Percentiles rank a stretch among this genome's conserved stretches.
Conservation (phyloP, 2,113 vertebrate genomes). For the Cheirogaleus medius region DNA sequence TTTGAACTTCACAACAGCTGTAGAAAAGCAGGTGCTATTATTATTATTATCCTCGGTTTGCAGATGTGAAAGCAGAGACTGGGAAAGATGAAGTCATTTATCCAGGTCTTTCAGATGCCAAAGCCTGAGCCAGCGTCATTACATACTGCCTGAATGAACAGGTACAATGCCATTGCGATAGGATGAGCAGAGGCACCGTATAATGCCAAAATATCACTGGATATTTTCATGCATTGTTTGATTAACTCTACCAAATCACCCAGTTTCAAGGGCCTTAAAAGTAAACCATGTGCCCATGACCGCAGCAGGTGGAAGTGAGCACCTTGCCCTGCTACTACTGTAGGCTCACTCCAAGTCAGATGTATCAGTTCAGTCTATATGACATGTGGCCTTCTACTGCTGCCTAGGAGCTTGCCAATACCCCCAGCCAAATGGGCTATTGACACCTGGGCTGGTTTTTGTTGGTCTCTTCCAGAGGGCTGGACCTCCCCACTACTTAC, state of each 20-base stretch:
- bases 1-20: not conserved
- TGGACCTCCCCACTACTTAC: not conserved
- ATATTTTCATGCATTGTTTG: not conserved
- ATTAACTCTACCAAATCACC: not conserved
- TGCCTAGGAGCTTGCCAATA: not conserved
- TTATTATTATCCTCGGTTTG: not conserved
- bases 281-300: accelerated
- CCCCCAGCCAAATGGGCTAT: not conserved
- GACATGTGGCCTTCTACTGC: not conserved
- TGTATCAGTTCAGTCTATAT: not conserved
- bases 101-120: not conserved
- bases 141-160: not conserved
- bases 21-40: not conserved
- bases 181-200: not conserved
- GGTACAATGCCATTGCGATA: not conserved
- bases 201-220: not conserved
- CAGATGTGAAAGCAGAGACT: not conserved
- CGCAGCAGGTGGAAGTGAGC: not conserved
- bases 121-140: not conserved
- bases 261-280: not conserved
- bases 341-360: not conserved
- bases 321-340: not conserved
- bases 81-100: not conserved
- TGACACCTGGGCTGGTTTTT: not conserved
- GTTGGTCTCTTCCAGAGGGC: not conserved